Percentiles rank a stretch among this genome's conserved stretches.
These are phyloP conservation scores for Macrotis lagotis DNA, from an alignment of 2,113 vertebrate species.

Conservation along the genomic window DNA sequence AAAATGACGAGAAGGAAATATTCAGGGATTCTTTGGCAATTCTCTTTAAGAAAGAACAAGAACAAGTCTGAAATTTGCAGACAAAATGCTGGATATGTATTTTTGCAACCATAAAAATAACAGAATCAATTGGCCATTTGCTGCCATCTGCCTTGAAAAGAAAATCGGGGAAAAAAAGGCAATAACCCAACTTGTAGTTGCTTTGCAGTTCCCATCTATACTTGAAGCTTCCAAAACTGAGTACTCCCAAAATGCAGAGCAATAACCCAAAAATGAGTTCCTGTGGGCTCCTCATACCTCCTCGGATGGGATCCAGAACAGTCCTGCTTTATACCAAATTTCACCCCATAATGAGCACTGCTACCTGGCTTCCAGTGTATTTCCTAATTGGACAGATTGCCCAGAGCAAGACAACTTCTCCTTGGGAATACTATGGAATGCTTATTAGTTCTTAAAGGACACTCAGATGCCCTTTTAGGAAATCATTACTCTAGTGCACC, in stretches of 20 bases:
- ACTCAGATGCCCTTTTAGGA: constrained; percentile 1
- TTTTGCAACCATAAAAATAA: neutral
- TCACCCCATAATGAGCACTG: neutral
- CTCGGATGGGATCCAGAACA: constrained; percentile 17
- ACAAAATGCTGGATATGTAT: neutral
- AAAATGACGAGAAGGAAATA: neutral
- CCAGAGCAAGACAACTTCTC: neutral
- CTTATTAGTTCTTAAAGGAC: constrained; percentile 18
- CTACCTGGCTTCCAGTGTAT: neutral
- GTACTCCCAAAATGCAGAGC: neutral
- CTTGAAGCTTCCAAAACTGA: neutral
- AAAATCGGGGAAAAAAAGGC: neutral
- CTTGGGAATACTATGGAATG: neutral
- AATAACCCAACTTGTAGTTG: neutral
- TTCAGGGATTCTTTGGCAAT: neutral
- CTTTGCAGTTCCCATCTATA: neutral
- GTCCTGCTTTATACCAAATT: neutral
- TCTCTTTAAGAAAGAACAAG: neutral
- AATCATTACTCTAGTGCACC: neutral
- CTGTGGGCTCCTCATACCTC: neutral
- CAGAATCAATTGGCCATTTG: constrained; percentile 1
- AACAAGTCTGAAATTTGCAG: neutral
- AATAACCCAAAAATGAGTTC: neutral
- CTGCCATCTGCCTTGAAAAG: constrained; percentile 25
- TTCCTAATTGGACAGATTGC: constrained; percentile 7